Evolutionary conservation across 2,888 invertebrate species (phyloP), one percentile per base, ranked within the genome.

Genomic region (Sicus ferrugineus): DNA sequence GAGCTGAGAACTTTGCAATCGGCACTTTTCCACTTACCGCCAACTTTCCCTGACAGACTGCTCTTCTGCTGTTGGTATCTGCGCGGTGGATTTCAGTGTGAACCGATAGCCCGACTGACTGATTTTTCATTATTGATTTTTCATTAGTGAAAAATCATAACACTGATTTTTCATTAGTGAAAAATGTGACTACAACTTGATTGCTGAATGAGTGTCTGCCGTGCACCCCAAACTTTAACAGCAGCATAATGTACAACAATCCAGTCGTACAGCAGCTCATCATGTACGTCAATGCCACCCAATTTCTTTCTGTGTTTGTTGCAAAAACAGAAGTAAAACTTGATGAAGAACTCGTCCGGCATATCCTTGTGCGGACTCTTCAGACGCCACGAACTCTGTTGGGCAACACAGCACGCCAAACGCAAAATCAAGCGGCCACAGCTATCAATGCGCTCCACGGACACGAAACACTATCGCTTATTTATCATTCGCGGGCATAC

Each of bases 391-490:
- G 21, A 28, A 26, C n/a, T 26, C 21, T 59, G 21, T 38, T 31
- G 21, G 23, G 3, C 31, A 34, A 59, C 26, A 52, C 5, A 19
- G n/a, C 11, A 14, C n/a, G 1, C 21, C 9, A 21, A 52, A 23
- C 26, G 14, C 65, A 54, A 68, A 73, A 75, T 72, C 69, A n/a
- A 42, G 42, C 42, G 42, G 42, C 42, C 69, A 66, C 69, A 72
- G 67, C 28, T 71, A 75, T 70, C 74, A 73, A 75, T 73, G 72
- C 72, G 73, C 73, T 72, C 73, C 75, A 73, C 73, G 73, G 73
- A 72, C 73, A 73, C 72, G 70, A 73, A 74, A 74, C 74, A 72
- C 73, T 75, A 75, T 75, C 73, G 75, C 75, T 73, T 74, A 72
- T 75, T 75, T 74, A 75, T 74, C 75, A 70, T 59, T 67, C 23